Evolutionary conservation across 1,140 invertebrate species (phyloP).

Genomic region (Leptopilina clavipes): DNA sequence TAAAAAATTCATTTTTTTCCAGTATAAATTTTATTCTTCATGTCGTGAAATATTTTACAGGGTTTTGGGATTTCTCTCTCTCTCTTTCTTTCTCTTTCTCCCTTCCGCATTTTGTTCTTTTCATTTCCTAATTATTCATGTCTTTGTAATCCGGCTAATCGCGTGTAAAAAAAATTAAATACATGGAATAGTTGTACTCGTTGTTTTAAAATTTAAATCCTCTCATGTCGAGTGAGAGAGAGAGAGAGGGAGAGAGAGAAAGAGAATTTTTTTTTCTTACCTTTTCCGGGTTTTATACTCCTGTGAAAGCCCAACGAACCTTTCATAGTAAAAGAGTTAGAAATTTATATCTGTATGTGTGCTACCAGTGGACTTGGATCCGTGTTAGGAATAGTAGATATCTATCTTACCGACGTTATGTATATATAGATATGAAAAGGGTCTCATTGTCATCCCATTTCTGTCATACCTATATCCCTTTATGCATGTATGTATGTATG

Average conservation of each 20-base stretch:
- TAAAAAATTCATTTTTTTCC: neutral
- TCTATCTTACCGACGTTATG: neutral
- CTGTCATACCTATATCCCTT: conserved; percentile 14
- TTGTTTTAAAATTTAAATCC: conserved; percentile 8
- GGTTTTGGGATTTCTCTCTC: neutral
- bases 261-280: conserved; percentile 27
- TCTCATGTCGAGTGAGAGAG: neutral
- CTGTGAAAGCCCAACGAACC: neutral
- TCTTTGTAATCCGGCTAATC: conserved; percentile 23
- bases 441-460: conserved; percentile 8
- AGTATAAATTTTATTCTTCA: neutral
- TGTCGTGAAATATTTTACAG: neutral
- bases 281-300: conserved; percentile 29
- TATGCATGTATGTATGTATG: too few relatives aligned
- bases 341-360: too few relatives aligned
- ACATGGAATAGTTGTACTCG: conserved; percentile 21
- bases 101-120: neutral
- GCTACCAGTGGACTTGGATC: neutral
- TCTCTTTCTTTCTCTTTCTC: neutral
- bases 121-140: conserved; percentile 10
- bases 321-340: neutral
- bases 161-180: conserved; percentile 29
- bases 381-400: conserved; percentile 6
- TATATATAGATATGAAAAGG: neutral
- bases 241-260: neutral